Evolutionary conservation across 1,140 invertebrate genomes (phyloP).

Genomic region (Sitophilus oryzae): DNA sequence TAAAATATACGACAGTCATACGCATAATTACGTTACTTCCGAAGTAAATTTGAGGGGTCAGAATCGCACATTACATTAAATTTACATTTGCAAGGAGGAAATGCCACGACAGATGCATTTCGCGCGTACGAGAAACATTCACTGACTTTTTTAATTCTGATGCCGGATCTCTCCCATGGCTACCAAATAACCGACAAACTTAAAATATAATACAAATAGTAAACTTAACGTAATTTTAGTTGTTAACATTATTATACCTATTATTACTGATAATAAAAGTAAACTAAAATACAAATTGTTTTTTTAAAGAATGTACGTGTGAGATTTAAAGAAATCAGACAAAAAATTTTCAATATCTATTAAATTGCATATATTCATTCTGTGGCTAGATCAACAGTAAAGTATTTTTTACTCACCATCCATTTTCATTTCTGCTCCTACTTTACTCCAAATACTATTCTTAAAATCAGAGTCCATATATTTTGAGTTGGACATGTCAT

Average conservation of each 20-base stretch:
- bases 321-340: too few species aligned
- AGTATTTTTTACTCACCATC: too few species aligned
- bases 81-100: constrained; percentile 14
- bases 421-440: too few species aligned
- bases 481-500: constrained; percentile 9
- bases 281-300: constrained; percentile 6
- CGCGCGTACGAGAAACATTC: constrained; percentile 9
- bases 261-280: constrained; percentile 2
- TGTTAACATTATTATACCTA: too few species aligned
- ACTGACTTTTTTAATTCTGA: constrained; percentile 10
- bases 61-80: constrained; percentile 6
- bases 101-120: constrained; percentile 10
- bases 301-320: constrained; percentile 3
- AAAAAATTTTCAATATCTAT: background rate
- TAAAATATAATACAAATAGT: too few species aligned
- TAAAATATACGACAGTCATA: background rate
- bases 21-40: background rate
- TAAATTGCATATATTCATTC: too few species aligned
- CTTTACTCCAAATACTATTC: constrained; percentile 5
- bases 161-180: background rate
- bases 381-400: too few species aligned
- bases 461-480: constrained; percentile 9
- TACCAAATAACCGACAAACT: background rate
- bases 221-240: too few species aligned
- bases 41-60: background rate